These are phyloP conservation scores for Blennius ocellaris DNA, from an alignment of 2,113 vertebrate genomes.

Conservation along the genomic window DNA sequence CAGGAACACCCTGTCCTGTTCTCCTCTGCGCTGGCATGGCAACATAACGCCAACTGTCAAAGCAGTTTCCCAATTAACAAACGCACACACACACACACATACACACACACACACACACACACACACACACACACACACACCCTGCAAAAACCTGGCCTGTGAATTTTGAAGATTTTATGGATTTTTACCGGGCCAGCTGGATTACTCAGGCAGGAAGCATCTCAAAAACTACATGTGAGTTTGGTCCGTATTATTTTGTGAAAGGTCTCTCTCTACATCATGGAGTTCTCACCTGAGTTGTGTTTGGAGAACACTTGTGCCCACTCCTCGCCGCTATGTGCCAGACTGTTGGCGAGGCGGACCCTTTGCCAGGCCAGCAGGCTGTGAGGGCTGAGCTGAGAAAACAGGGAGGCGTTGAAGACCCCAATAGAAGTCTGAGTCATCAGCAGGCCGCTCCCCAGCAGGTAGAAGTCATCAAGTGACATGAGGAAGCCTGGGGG, in stretches of 20 bases:
- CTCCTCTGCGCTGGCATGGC: constrained; percentile 50
- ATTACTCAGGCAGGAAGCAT: neutral
- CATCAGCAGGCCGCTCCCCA: constrained; percentile 88
- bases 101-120: too few relatives aligned
- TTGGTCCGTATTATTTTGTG: neutral
- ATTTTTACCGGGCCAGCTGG: constrained; percentile 15
- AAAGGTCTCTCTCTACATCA: too few relatives aligned
- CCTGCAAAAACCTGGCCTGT: constrained; percentile 29
- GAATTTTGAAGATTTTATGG: too few relatives aligned
- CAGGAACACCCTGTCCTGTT: constrained; percentile 55
- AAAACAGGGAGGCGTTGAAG: constrained; percentile 85
- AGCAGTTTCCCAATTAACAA: constrained; percentile 55
- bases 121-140: neutral
- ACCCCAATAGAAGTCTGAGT: constrained; percentile 91
- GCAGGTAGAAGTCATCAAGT: constrained; percentile 93
- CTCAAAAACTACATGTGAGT: neutral
- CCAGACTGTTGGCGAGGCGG: constrained; percentile 89
- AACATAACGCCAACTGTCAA: constrained; percentile 57
- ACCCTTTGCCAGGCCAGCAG: constrained; percentile 93
- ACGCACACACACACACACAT: neutral
- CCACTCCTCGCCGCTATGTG: constrained; percentile 84
- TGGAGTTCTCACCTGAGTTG: constrained; percentile 85
- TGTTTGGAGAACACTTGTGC: constrained; percentile 85
- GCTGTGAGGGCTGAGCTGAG: constrained; percentile 83
- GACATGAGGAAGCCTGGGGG: constrained; percentile 88